A percentile compares a stretch with the other conserved stretches of the same genome.
These are phyloP conservation scores for Tetragonula carbonaria DNA, from an alignment of 2,888 invertebrate species.

Conservation along the genomic window DNA sequence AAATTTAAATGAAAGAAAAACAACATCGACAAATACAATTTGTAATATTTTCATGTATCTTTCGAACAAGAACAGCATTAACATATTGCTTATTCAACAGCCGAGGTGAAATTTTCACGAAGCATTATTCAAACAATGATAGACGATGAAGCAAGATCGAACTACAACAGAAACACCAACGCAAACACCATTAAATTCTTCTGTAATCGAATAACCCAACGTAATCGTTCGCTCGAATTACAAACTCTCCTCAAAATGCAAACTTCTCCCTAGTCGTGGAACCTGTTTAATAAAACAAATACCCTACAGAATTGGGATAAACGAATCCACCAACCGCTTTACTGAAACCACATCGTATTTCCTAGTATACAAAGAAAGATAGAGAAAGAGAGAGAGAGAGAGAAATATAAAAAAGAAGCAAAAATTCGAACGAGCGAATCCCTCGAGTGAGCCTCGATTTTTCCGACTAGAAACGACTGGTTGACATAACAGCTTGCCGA, in stretches of 20 bases:
- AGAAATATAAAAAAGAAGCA: neutral
- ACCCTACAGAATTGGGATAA: neutral
- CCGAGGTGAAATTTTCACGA: too few species aligned
- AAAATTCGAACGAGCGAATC: neutral
- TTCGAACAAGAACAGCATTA: too few species aligned
- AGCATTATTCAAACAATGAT: too few species aligned
- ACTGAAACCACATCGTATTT: neutral
- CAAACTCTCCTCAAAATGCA: neutral
- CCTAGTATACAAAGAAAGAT: neutral
- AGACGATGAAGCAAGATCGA: too few species aligned
- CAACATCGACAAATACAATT: too few species aligned
- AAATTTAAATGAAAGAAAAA: too few species aligned
- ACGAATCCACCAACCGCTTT: neutral
- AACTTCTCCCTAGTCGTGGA: neutral
- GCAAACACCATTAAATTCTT: neutral
- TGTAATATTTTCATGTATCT: too few species aligned
- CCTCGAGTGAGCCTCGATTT: constrained; percentile 10
- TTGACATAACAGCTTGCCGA: neutral
- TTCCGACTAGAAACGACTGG: constrained; percentile 5
- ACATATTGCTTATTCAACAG: too few species aligned
- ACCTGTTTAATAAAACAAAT: constrained; percentile 2
- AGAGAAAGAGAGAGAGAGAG: fast-evolving
- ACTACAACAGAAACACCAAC: neutral
- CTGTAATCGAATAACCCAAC: neutral
- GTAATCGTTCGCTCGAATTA: neutral